Percentiles rank a stretch among this genome's conserved stretches.
phyloP scores from a whole-genome alignment of 2,888 invertebrate genomes.

The Autographa gamma region DNA sequence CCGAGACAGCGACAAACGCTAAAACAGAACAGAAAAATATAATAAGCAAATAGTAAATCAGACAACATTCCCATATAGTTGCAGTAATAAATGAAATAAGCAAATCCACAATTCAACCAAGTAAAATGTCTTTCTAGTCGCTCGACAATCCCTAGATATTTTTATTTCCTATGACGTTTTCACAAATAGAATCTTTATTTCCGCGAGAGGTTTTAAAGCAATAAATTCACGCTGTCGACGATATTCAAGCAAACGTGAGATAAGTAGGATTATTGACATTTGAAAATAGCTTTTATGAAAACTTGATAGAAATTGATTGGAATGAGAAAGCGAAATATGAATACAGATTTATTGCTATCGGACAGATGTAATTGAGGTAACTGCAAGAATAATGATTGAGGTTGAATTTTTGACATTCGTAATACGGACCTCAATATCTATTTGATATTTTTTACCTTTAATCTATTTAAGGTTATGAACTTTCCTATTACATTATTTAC shows the following conservation, averaged over 20 bases:
- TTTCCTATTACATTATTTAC: too few relatives aligned
- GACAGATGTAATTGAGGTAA: not conserved
- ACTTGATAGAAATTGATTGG: slow-evolving; percentile 38
- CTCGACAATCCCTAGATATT: slow-evolving; percentile 16
- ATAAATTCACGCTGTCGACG: slow-evolving; percentile 47
- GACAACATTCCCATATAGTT: not conserved
- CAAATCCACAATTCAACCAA: slow-evolving; percentile 6
- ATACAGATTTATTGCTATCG: not conserved
- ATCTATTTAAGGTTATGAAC: too few relatives aligned
- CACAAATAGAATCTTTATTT: slow-evolving; percentile 45
- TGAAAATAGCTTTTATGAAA: slow-evolving; percentile 40
- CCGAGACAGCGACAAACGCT: not conserved
- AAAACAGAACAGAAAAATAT: not conserved
- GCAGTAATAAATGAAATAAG: not conserved
- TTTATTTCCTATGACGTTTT: slow-evolving; percentile 39
- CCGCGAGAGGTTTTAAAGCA: slow-evolving; percentile 32
- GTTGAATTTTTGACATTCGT: not conserved
- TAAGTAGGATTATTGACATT: slow-evolving; percentile 48
- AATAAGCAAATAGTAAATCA: not conserved
- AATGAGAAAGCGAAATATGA: slow-evolving; percentile 12
- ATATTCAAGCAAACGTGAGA: slow-evolving; percentile 42
- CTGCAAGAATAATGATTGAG: not conserved
- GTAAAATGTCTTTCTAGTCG: slow-evolving; percentile 9
- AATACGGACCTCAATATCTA: not conserved
- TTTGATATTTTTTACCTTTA: too few relatives aligned